A percentile compares a stretch with the other conserved stretches of the same genome.
phyloP scores from a whole-genome alignment of 1,140 invertebrate species.

The Zaprionus kolodkinae region DNA sequence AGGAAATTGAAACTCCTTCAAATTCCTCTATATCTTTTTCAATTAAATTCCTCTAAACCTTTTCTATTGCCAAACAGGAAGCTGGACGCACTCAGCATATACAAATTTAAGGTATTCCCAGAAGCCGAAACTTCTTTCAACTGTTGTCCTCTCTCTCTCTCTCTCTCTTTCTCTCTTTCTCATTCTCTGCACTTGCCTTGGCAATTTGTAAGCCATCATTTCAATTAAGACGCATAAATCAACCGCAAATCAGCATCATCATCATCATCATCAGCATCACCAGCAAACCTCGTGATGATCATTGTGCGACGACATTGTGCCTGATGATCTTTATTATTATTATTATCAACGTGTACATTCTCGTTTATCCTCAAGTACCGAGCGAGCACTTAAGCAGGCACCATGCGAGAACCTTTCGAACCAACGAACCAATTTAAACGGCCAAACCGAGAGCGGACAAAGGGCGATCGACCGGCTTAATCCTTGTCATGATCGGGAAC shows the following conservation, averaged over 20 bases:
- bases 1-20: background rate
- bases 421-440: constrained; percentile 81
- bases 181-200: constrained; percentile 48
- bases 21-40: background rate
- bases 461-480: constrained; percentile 53
- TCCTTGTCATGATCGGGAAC: constrained; percentile 46
- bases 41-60: background rate
- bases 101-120: constrained; percentile 28
- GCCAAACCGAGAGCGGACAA: constrained; percentile 45
- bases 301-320: constrained; percentile 21
- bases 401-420: constrained; percentile 63
- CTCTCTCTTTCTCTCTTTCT: background rate
- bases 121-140: constrained; percentile 47
- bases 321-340: constrained; percentile 48
- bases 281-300: constrained; percentile 35
- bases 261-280: constrained; percentile 39
- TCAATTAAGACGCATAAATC: constrained; percentile 83
- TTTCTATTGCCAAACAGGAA: constrained; percentile 47
- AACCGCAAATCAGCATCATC: constrained; percentile 73
- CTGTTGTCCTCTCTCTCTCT: background rate
- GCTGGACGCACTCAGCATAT: constrained; percentile 18
- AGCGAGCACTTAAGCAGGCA: constrained; percentile 61
- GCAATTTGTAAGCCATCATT: constrained; percentile 82
- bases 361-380: constrained; percentile 78
- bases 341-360: constrained; percentile 53